A percentile compares a stretch with the other conserved stretches of the same genome.
Conservation (phyloP, 2,797 vertebrate species). For the Pipistrellus pygmaeus region DNA sequence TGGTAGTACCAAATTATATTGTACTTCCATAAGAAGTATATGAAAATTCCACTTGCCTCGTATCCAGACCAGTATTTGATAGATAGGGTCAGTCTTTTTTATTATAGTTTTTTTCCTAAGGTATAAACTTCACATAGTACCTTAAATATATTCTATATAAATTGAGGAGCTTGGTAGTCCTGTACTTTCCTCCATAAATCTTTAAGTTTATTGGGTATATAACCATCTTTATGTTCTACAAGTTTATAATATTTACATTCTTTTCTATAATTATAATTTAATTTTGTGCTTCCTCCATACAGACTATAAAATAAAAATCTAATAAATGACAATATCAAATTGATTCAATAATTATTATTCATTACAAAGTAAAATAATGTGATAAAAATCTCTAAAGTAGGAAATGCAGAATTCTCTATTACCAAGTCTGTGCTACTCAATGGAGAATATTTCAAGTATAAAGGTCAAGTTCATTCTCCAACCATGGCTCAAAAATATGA, state of each 20-base stretch:
- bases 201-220: neutral
- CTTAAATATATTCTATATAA: neutral
- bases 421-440: neutral
- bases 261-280: conserved; percentile 29
- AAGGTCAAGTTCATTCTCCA: conserved; percentile 40
- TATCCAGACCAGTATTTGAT: neutral
- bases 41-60: neutral
- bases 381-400: neutral
- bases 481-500: neutral
- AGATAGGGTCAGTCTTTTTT: neutral
- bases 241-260: neutral
- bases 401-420: neutral
- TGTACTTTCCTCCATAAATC: neutral
- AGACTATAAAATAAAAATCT: conserved; percentile 10
- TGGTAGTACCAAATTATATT: neutral
- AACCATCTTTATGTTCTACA: neutral
- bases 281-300: conserved; percentile 19
- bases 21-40: neutral
- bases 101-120: neutral
- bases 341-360: neutral
- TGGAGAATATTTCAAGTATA: neutral
- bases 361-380: neutral
- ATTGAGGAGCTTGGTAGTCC: neutral
- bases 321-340: neutral
- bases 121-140: neutral